Conservation (phyloP, 2,113 vertebrate genomes). For the Pseudonaja textilis region DNA sequence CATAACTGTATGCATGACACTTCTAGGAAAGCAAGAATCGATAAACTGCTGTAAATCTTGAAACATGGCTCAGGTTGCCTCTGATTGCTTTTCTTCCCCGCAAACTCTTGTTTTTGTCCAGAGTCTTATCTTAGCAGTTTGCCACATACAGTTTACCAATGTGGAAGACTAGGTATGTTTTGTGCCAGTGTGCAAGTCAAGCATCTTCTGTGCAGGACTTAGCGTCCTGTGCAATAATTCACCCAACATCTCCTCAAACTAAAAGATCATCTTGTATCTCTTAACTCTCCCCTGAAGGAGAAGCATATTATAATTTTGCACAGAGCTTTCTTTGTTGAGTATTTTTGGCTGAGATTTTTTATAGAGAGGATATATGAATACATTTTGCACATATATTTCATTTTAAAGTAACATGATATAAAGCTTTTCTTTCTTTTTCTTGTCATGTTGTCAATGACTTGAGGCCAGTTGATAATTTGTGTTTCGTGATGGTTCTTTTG, state of each 20-base stretch:
- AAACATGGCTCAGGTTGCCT: not conserved
- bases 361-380: not conserved
- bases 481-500: not conserved
- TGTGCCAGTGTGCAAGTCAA: not conserved
- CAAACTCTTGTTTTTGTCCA: not conserved
- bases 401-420: not conserved
- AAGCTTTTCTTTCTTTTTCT: not conserved
- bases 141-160: not conserved
- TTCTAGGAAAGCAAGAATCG: accelerated
- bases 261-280: not conserved
- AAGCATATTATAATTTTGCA: not conserved
- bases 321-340: not conserved
- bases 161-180: not conserved
- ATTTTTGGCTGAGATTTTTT: not conserved
- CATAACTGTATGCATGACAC: not conserved
- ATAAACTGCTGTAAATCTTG: accelerated
- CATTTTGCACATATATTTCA: not conserved
- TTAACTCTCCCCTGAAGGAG: not conserved
- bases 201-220: not conserved
- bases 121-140: accelerated
- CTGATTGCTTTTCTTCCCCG: conserved; percentile 33
- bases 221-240: not conserved
- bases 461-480: not conserved
- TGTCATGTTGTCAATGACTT: not conserved
- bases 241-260: not conserved